Evolutionary conservation across 2,888 invertebrate genomes (phyloP).

Genomic region (Torymus texanus): DNA sequence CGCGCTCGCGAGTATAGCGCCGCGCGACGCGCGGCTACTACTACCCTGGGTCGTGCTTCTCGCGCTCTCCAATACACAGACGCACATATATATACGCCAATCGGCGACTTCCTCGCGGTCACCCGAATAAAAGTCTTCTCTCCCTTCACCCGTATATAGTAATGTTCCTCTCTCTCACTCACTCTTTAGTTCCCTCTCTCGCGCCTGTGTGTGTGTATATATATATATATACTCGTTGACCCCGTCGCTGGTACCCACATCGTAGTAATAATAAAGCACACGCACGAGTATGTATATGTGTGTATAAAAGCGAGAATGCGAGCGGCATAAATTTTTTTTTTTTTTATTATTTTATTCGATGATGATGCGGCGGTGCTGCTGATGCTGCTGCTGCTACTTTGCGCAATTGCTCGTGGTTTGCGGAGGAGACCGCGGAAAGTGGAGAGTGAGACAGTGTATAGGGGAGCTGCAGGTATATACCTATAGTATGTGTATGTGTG

Average conservation of each 20-base stretch:
- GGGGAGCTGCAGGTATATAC: no score
- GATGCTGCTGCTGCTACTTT: background rate
- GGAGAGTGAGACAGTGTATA: no score
- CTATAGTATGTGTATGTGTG: no score
- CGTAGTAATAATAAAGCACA: constrained; percentile 14
- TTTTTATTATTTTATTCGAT: background rate
- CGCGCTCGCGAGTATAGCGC: no score
- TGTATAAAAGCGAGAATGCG: no score
- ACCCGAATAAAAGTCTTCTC: constrained; percentile 67
- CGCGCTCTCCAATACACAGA: no score
- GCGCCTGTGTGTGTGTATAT: no score
- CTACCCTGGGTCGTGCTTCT: no score
- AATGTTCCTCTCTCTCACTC: constrained; percentile 35
- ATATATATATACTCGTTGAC: constrained; percentile 48
- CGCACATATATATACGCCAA: no score
- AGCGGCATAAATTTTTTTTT: background rate
- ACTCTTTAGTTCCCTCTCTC: constrained; percentile 41
- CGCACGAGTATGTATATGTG: no score
- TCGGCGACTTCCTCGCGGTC: no score
- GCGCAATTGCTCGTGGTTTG: background rate
- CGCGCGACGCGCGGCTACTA: no score
- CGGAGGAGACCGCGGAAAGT: background rate
- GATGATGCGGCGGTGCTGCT: background rate
- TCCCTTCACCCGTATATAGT: constrained; percentile 61
- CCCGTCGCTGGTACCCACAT: constrained; percentile 47